Conservation (phyloP, 2,113 vertebrate genomes). For the Cynopterus brachyotis region DNA sequence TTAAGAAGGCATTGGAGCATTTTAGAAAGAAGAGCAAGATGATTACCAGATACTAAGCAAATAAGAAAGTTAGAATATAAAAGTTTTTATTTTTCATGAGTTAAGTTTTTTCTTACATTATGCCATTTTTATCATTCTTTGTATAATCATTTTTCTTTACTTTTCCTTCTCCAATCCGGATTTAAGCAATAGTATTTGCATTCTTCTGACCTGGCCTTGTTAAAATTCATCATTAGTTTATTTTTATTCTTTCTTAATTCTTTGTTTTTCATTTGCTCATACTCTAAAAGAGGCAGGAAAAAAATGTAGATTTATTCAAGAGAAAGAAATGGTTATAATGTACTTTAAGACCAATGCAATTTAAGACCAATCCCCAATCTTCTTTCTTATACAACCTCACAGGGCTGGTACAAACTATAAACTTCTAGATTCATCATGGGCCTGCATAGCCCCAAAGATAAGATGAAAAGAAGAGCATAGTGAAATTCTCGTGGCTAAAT, state of each 20-base stretch:
- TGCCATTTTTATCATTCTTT: conserved; percentile 55
- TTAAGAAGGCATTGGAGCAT: background rate
- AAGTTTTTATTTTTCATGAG: background rate
- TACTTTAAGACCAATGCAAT: background rate
- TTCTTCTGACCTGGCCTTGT: conserved; percentile 53
- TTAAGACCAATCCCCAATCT: background rate
- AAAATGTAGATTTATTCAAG: conserved; percentile 54
- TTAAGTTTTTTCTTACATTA: conserved; percentile 24
- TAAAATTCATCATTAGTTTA: conserved; percentile 69
- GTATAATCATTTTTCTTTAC: conserved; percentile 59
- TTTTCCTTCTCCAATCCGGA: conserved; percentile 49
- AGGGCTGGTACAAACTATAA: background rate
- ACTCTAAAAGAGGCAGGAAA: conserved; percentile 49
- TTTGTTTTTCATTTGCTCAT: conserved; percentile 46
- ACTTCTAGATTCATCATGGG: background rate
- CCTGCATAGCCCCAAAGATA: background rate
- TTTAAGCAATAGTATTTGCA: conserved; percentile 46
- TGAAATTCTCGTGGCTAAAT: background rate
- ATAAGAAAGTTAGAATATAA: conserved; percentile 29
- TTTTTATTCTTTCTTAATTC: conserved; percentile 53
- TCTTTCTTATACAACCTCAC: background rate
- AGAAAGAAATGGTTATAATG: conserved; percentile 28
- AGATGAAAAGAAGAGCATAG: background rate
- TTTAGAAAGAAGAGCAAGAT: background rate
- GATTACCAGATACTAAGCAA: background rate